Evolutionary conservation across 2,113 vertebrate genomes (phyloP).

Genomic region (Tinamus guttatus): DNA sequence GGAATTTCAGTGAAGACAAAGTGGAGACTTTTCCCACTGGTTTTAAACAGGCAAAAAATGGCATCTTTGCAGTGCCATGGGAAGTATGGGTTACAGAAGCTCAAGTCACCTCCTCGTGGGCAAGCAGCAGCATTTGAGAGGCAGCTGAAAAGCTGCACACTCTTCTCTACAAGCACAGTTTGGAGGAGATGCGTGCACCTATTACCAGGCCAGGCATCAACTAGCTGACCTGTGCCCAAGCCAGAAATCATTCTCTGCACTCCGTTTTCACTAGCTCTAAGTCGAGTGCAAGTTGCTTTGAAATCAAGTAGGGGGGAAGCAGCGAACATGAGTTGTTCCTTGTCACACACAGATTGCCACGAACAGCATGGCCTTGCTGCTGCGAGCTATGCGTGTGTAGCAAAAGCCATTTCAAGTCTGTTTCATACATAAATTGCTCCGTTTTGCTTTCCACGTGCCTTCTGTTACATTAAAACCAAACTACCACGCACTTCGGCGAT

Average conservation of each 20-base stretch:
- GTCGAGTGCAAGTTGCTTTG: neutral
- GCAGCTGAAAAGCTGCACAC: neutral
- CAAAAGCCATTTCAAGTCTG: neutral
- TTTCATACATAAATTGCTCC: neutral
- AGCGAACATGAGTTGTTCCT: neutral
- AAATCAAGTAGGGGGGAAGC: neutral
- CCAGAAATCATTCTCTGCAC: neutral
- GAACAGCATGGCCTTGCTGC: neutral
- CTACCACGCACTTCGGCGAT: neutral
- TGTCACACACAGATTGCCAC: neutral
- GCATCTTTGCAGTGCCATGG: neutral
- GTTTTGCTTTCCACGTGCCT: neutral
- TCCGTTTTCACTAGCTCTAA: neutral
- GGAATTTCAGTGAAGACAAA: neutral
- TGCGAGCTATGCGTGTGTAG: neutral
- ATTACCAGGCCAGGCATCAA: neutral
- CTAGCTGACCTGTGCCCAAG: neutral
- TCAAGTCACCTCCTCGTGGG: fast-evolving
- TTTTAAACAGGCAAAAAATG: neutral
- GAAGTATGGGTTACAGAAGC: neutral
- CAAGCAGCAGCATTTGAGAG: neutral
- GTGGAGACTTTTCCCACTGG: neutral
- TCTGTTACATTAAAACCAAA: neutral
- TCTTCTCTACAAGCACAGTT: neutral
- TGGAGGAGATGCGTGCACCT: neutral